Base-by-base conservation (phyloP, 2,797 vertebrate genomes). In the Eulemur albifrons region DNA sequence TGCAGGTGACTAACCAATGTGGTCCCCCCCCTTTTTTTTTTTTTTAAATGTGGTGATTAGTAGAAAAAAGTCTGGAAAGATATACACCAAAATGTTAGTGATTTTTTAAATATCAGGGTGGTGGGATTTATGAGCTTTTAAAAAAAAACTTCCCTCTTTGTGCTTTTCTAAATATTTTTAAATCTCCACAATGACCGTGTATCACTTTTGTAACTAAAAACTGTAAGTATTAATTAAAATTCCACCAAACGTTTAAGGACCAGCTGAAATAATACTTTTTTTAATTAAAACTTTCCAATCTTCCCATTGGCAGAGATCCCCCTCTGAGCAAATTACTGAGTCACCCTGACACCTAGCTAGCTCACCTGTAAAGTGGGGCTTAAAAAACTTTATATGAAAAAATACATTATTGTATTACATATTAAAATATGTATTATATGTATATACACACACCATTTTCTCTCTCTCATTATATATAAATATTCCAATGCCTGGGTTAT, bases 211-310 rank as follows among this genome's bases (percentile, higher is more conserved):
- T 54, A 93, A 87, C 45, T 75, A 65, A 80, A 79, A 69, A 50
- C 77, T 59, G 57, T 85, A 88, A 80, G 79, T 84, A 45, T 27
- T 75, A 84, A 96, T 93, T 77, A 86, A 96, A 93, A 82, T 94
- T 48, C 57, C 73, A 86, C 21, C n/a, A 43, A 81, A 72, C 4
- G 2, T 91, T 80, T 82, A 83, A 95, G 50, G 61, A 40, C 40
- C 52, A 81, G n/a, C 32, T 87, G 61, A 95, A 93, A 92, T 89
- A 80, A 82, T 73, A 72, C 38, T 48, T 27, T 91, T 76, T 65
- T 65, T 2, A 18, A 76, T 82, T 88, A 82, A 89, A 92, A 96
- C 35, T 88, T 82, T 87, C 30, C 43, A 79, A 17, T 76, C 40
- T 91, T 85, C 67, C n/a, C n/a, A 11, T 57, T 88, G 72, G 73